Percentiles rank a stretch among this genome's conserved stretches.
These are phyloP conservation scores for Ditylenchus dipsaci DNA, from an alignment of 1,140 invertebrate species.

Conservation along the genomic window DNA sequence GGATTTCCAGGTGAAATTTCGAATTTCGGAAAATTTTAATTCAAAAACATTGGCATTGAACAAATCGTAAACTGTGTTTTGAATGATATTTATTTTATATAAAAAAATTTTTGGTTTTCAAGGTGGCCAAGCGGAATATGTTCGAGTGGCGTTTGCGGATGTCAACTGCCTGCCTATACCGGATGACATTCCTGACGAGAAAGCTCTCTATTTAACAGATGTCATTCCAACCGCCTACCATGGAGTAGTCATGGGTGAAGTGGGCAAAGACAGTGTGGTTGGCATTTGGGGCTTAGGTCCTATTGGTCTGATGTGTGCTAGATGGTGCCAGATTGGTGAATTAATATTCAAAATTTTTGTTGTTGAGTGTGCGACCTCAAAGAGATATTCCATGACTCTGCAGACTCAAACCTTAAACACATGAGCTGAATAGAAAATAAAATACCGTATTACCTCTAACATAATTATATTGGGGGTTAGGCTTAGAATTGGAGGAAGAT, in stretches of 20 bases:
- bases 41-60: too few species aligned
- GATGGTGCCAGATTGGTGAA: slow-evolving; percentile 25
- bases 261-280: slow-evolving; percentile 22
- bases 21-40: not conserved
- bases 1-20: slow-evolving; percentile 13
- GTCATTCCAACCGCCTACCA: slow-evolving; percentile 32
- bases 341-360: not conserved
- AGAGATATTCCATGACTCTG: not conserved
- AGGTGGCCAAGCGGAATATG: slow-evolving; percentile 31
- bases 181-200: slow-evolving; percentile 28
- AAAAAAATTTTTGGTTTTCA: not conserved
- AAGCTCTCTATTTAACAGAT: slow-evolving; percentile 33
- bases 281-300: slow-evolving; percentile 30
- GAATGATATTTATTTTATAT: too few species aligned
- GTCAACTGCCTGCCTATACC: slow-evolving; percentile 30
- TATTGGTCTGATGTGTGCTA: slow-evolving; percentile 24
- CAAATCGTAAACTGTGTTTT: too few species aligned
- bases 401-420: not conserved
- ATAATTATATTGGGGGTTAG: too few species aligned
- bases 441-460: too few species aligned
- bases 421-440: not conserved
- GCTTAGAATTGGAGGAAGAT: too few species aligned
- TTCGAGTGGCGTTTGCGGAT: slow-evolving; percentile 31
- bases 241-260: slow-evolving; percentile 20
- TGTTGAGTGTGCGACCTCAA: not conserved